Evolutionary conservation across 1,140 invertebrate species (phyloP).

Genomic region (Sipha flava): DNA sequence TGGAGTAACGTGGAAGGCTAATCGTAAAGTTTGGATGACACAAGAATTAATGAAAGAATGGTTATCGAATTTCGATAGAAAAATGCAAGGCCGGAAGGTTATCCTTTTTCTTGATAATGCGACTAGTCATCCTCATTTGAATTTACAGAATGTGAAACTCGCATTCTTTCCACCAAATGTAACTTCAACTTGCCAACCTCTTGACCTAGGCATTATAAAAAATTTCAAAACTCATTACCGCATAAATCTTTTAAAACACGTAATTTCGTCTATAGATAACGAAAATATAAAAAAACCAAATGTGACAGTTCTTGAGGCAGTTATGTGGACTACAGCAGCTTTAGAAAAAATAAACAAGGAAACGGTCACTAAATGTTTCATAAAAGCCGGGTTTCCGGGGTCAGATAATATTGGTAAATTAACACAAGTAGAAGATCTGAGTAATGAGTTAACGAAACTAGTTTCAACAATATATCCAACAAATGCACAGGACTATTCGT

Average conservation of each 20-base stretch:
- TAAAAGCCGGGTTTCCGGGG: neutral
- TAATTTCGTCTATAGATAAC: neutral
- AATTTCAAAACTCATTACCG: conserved; percentile 33
- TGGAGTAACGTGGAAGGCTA: neutral
- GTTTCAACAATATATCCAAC: too few relatives aligned
- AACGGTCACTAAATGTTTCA: neutral
- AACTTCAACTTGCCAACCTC: conserved; percentile 43
- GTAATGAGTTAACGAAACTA: too few relatives aligned
- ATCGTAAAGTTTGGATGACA: neutral
- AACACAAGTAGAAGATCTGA: too few relatives aligned
- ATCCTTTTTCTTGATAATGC: neutral
- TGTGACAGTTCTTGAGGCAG: neutral
- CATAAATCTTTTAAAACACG: neutral
- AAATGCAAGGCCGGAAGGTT: neutral
- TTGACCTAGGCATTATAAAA: conserved; percentile 42
- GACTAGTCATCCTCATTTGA: neutral
- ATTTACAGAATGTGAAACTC: neutral
- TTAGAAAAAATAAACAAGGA: neutral
- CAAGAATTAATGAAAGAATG: neutral
- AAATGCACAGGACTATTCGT: too few relatives aligned
- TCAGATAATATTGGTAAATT: too few relatives aligned
- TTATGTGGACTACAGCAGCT: neutral
- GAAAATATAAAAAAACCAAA: neutral
- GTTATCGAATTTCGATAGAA: neutral
- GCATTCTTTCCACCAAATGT: conserved; percentile 45